These are phyloP conservation scores for Tinea semifulvella DNA, from an alignment of 2,888 invertebrate species.

Conservation along the genomic window DNA sequence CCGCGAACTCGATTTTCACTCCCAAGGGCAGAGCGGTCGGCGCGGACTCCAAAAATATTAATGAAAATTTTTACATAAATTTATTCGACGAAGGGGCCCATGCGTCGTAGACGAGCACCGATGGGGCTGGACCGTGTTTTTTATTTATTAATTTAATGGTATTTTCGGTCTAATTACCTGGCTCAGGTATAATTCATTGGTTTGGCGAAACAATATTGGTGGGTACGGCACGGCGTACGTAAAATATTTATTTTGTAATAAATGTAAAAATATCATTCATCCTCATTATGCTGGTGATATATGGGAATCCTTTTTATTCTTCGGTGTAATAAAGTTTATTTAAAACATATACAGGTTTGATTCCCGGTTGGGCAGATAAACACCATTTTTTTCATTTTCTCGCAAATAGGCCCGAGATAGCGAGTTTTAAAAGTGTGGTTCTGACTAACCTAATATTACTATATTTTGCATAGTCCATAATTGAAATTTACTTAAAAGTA, in stretches of 20 bases:
- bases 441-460: no score
- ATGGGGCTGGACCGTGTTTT: constrained; percentile 58
- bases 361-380: no score
- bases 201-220: constrained; percentile 23
- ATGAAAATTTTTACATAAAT: constrained; percentile 69
- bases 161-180: constrained; percentile 66
- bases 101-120: constrained; percentile 43
- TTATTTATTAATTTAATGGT: constrained; percentile 68
- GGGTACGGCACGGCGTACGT: constrained; percentile 3
- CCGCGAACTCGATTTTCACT: constrained; percentile 64
- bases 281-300: background rate
- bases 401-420: no score
- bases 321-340: no score
- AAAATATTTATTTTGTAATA: constrained; percentile 2
- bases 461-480: no score
- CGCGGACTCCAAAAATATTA: constrained; percentile 63
- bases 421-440: no score
- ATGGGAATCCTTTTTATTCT: no score
- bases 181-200: constrained; percentile 64
- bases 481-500: no score
- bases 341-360: no score
- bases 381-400: no score
- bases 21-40: constrained; percentile 60
- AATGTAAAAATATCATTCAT: constrained; percentile 5
- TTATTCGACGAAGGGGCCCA: constrained; percentile 63